Base-by-base conservation (phyloP, 2,797 vertebrate species). In the Capromys pilorides region DNA sequence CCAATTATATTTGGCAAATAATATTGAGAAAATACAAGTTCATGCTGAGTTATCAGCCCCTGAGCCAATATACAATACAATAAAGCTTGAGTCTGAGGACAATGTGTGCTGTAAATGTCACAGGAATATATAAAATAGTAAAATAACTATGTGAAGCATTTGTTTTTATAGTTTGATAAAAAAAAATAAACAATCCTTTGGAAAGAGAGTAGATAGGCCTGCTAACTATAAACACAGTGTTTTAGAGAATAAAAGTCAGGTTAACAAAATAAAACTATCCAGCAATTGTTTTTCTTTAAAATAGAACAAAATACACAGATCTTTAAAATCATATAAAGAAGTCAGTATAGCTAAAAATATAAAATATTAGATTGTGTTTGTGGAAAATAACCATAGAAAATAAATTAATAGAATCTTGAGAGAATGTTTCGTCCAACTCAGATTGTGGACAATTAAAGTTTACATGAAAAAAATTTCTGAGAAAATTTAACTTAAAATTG, bases 141-240 rank as follows among this genome's bases (percentile, higher is more conserved):
- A 49, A 84, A 39, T 41, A 33, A 81, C 54, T 41, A 14, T 41
- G 71, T 57, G 84, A 90, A 61, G 1, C 6, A 67, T 64, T 81
- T 69, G 31, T 81, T 39, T 91, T 36, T 8, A 86, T 4, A 41
- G 1, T 1, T 57, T 57, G 85, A 12, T 77, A 59, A 77, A 90
- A 54, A 90, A 41, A 71, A 54, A 45, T 59, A 89, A 86, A 4
- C 24, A 77, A 86, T 69, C 1, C 1, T 85, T 66, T 28, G 2
- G 26, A 51, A 64, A 83, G 21, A 61, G 90, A 67, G 26, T 41
- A 21, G 7, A 80, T 67, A 5, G 10, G 45, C 45, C 79, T 79
- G 87, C 83, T 71, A 90, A 90, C 45, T 71, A 78, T 69, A 87
- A 73, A 87, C 83, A 62, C 7, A 92, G 16, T 19, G 14, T 92